phyloP scores from a whole-genome alignment of 2,113 vertebrate genomes.

The Oreotrochilus melanogaster region DNA sequence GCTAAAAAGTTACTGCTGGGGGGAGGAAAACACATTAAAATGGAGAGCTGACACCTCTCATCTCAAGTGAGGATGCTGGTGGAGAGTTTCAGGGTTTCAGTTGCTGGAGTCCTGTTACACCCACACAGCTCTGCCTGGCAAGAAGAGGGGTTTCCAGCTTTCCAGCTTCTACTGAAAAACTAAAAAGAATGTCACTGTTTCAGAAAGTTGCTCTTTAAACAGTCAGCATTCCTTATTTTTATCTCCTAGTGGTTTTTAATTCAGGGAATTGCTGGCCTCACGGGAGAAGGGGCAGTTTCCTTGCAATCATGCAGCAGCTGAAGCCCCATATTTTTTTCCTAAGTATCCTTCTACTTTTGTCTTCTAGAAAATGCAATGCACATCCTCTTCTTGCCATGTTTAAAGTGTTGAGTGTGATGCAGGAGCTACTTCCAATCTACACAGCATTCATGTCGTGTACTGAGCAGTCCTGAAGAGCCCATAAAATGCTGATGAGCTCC shows the following conservation, averaged over 20 bases:
- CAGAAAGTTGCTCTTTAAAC: neutral
- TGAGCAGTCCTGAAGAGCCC: neutral
- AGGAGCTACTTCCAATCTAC: conserved; percentile 43
- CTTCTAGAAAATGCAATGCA: neutral
- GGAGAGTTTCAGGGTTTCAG: neutral
- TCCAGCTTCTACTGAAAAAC: neutral
- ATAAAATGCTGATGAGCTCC: conserved; percentile 47
- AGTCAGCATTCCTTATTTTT: neutral
- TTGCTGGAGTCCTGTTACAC: neutral
- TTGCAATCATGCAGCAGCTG: neutral
- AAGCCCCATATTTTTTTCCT: rapidly evolving
- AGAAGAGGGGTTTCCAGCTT: neutral
- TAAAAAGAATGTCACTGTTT: neutral
- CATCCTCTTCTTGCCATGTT: neutral
- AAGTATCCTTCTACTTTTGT: neutral
- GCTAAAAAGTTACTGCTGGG: conserved; percentile 9
- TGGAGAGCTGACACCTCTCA: conserved; percentile 11
- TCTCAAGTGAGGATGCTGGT: neutral
- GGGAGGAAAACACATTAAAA: neutral
- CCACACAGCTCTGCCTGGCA: neutral
- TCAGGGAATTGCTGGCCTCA: neutral
- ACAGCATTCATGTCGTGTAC: neutral
- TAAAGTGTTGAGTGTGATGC: neutral
- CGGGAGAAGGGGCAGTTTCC: neutral
- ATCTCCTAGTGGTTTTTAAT: neutral